Evolutionary conservation across 2,113 vertebrate species (phyloP).

Genomic region (Platichthys stellatus): DNA sequence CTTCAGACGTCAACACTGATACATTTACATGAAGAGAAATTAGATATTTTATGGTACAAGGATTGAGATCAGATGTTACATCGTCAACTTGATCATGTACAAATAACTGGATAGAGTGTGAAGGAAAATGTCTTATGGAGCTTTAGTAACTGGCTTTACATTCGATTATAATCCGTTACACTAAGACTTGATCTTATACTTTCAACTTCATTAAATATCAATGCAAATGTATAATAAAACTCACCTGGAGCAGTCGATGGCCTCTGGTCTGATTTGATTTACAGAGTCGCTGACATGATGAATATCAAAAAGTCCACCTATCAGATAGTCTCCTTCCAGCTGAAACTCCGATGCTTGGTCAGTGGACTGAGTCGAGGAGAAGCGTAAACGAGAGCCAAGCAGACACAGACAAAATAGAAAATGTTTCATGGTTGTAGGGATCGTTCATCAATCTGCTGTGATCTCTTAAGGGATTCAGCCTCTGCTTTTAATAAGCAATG

Average conservation of each 20-base stretch:
- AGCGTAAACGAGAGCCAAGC: neutral
- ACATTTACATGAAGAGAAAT: neutral
- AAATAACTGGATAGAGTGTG: neutral
- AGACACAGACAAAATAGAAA: constrained; percentile 25
- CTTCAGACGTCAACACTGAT: neutral
- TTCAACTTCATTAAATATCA: neutral
- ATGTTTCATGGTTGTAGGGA: constrained; percentile 43
- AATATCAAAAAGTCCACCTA: constrained; percentile 76
- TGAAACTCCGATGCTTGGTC: constrained; percentile 60
- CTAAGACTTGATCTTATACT: neutral
- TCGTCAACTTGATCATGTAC: neutral
- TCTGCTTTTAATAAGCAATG: constrained; percentile 20
- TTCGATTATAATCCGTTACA: neutral
- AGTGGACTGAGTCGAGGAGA: constrained; percentile 8
- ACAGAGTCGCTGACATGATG: neutral
- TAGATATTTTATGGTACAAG: neutral
- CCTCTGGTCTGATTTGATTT: constrained; percentile 49
- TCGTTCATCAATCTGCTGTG: neutral
- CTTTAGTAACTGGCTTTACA: no score
- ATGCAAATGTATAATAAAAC: constrained; percentile 24
- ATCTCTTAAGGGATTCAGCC: neutral
- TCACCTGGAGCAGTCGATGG: constrained; percentile 66
- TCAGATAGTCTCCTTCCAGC: constrained; percentile 69
- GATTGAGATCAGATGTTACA: neutral
- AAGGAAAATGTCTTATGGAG: neutral